Evolutionary conservation across 2,113 vertebrate species (phyloP), one percentile per base, ranked within the genome.

Genomic region (Cololabis saira): DNA sequence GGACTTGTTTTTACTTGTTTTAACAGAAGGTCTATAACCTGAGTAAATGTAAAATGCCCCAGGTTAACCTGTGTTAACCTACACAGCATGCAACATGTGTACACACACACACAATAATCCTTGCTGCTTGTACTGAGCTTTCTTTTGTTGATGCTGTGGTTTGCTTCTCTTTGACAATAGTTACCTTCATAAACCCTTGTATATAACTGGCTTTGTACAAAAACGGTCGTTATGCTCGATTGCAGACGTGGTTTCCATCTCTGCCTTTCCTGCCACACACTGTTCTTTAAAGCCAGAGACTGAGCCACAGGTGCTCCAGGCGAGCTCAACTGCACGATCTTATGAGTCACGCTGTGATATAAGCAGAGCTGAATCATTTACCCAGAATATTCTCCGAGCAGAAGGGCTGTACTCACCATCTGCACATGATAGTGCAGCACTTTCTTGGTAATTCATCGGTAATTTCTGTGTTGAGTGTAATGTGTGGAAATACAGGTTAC

Each of bases 281-380:
- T 61, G 45, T 57, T 71, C 65, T 61, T 65, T 64, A 59, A 69
- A 63, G 13, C 37, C 9, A 0, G 14, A 61, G 18, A 40, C 59
- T 15, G 69, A 84, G 71, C 77, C 80, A 72, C 75, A 86, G 89
- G 87, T 89, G 81, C 62, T 77, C 22, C 54, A 55, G 56, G 72
- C 55, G 58, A 19, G 65, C 75, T 40, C 33, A 1, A 41, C 62
- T 48, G 57, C 58, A 55, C 53, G 42, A 16, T 43, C 60, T 27
- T 14, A 22, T 84, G 87, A 90, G 68, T 89, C 82, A 89, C 43
- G 1, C 42, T 4, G 41, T 76, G 67, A 83, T 50, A 62, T 60
- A 52, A 65, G 49, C 51, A 9, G 57, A 37, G 42, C 44, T 68
- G 69, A 80, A 61, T 74, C 72, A 78, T 43, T 58, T 43, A 62